Base-by-base conservation (phyloP, 2,113 vertebrate species). In the Choloepus hoffmanni region DNA sequence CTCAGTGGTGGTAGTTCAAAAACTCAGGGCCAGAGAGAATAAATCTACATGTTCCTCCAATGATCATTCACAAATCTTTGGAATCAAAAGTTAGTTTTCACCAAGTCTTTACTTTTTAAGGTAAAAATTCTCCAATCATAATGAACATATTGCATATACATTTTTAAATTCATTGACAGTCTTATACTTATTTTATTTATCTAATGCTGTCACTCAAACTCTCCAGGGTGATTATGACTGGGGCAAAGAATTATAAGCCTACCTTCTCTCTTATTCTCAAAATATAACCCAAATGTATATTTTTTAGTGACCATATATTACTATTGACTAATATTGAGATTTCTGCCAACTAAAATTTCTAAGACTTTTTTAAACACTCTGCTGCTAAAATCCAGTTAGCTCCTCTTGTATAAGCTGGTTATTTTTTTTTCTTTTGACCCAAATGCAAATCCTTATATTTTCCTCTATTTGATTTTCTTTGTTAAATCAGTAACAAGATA, bases 291-390 rank as follows among this genome's bases (percentile, higher is more conserved):
- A 70, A 68, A 91, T 53, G 1, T 45, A 26, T 77, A 30, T 68
- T 24, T 2, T 40, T 90, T 62, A 89, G 8, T 23, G 76, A 43
- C 33, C 6, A 87, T 12, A 45, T 68, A 43, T 21, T 16, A 36
- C 21, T 88, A 68, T n/a, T 91, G 18, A 74, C 26, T 94, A 81
- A 82, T 85, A 74, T 60, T 86, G 43, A 90, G 67, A 67, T 90
- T 90, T 91, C 53, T n/a, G 26, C 33, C 43, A 72, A 86, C 6
- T 70, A 62, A 87, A 83, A 72, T 16, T 63, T 36, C 30, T 78
- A 62, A 81, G 15, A 68, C n/a, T 45, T 76, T 82, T 40, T 50
- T 26, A 68, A 70, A 82, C 1, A 62, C 0, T 28, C 33, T 78
- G 55, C 12, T 40, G 65, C 48, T 67, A 85, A 92, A 79, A 85